Percentiles rank a stretch among this genome's conserved stretches.
phyloP scores from a whole-genome alignment of 2,113 vertebrate species.

The Indicator maculatus region DNA sequence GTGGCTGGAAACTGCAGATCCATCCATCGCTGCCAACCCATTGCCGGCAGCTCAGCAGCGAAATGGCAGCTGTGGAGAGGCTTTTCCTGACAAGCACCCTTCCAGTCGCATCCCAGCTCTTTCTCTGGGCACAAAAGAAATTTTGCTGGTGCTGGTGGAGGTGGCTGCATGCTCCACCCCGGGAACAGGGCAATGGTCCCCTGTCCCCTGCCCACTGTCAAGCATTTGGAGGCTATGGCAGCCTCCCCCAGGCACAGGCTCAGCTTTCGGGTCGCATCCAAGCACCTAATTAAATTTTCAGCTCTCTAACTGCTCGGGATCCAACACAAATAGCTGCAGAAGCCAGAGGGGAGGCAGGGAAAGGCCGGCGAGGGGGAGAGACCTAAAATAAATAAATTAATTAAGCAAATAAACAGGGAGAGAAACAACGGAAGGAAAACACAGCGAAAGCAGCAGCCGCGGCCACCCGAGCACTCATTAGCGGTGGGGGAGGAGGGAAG shows the following conservation, averaged over 20 bases:
- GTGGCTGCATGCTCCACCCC: not conserved
- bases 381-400: slow-evolving; percentile 3
- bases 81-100: fast-evolving
- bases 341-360: not conserved
- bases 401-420: not conserved
- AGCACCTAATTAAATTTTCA: slow-evolving; percentile 40
- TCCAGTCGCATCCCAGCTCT: not conserved
- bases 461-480: slow-evolving; percentile 69
- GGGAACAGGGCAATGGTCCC: too few species aligned
- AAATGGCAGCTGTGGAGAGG: not conserved
- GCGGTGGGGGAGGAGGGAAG: slow-evolving; percentile 73
- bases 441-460: slow-evolving; percentile 19
- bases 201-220: not conserved
- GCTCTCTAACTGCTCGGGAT: not conserved
- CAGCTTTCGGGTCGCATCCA: not conserved
- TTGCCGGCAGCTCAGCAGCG: not conserved
- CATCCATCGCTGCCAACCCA: not conserved
- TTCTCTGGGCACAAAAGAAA: fast-evolving
- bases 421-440: not conserved
- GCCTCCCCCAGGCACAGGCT: not conserved
- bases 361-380: not conserved
- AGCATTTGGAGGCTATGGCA: not conserved
- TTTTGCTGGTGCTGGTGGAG: not conserved
- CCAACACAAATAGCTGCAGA: slow-evolving; percentile 42
- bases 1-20: fast-evolving